Conservation (phyloP, 2,113 vertebrate species). For the Larimichthys polyactis region DNA sequence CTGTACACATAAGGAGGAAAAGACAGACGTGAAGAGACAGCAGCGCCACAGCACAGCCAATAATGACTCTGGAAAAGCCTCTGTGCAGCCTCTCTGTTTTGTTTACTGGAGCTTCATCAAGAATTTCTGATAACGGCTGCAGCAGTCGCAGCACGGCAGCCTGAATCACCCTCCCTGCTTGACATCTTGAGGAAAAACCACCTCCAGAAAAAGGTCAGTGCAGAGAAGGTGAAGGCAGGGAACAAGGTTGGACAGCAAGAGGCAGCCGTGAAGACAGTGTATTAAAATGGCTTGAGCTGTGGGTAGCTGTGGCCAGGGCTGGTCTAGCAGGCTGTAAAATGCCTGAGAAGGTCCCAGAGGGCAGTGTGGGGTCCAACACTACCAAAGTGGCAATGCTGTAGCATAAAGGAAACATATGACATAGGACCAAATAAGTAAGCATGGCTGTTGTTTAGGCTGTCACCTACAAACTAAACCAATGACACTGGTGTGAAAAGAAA, state of each 20-base stretch:
- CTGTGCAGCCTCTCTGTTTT: constrained; percentile 31
- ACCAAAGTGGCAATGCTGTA: neutral
- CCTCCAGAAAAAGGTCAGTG: constrained; percentile 36
- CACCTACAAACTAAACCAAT: neutral
- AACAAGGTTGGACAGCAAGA: constrained; percentile 19
- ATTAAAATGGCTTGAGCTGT: constrained; percentile 72
- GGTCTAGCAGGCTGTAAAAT: constrained; percentile 75
- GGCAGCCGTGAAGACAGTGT: constrained; percentile 58
- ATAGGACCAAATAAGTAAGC: neutral
- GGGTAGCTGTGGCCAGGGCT: constrained; percentile 55
- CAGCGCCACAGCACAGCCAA: constrained; percentile 30
- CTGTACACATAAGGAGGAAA: constrained; percentile 32
- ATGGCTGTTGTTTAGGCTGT: neutral
- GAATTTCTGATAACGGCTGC: constrained; percentile 40
- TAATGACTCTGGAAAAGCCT: constrained; percentile 13
- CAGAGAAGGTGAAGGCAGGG: neutral
- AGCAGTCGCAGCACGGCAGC: constrained; percentile 38
- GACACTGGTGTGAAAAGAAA: neutral
- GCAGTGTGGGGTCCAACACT: constrained; percentile 41
- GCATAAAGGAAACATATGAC: neutral
- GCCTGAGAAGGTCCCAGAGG: constrained; percentile 79
- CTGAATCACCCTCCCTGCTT: constrained; percentile 26
- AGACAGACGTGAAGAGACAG: constrained; percentile 42
- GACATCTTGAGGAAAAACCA: constrained; percentile 3
- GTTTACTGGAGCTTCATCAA: constrained; percentile 51